Evolutionary conservation across 2,797 vertebrate species (phyloP).

Genomic region (Pseudopleuronectes americanus): DNA sequence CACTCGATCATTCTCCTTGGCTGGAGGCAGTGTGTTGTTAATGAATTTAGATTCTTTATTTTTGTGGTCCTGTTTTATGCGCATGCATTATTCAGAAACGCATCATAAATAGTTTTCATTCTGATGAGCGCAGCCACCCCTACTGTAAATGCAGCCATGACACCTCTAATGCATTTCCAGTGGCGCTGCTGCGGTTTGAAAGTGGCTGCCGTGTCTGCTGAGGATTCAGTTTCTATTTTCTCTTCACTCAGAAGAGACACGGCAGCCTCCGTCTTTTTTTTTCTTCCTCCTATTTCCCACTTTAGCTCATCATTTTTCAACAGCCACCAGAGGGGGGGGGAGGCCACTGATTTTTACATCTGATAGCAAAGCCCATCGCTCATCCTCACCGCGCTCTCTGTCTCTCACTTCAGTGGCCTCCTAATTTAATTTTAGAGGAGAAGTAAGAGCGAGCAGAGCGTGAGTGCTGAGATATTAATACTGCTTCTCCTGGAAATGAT

Average conservation of each 20-base stretch:
- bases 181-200: slow-evolving; percentile 49
- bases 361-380: slow-evolving; percentile 75
- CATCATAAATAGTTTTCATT: slow-evolving; percentile 49
- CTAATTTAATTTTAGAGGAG: slow-evolving; percentile 76
- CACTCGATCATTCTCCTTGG: slow-evolving; percentile 16
- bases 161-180: slow-evolving; percentile 63
- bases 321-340: slow-evolving; percentile 57
- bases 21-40: not conserved
- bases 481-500: slow-evolving; percentile 61
- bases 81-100: slow-evolving; percentile 56
- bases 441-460: slow-evolving; percentile 59
- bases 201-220: slow-evolving; percentile 55
- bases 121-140: slow-evolving; percentile 48
- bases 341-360: slow-evolving; percentile 72
- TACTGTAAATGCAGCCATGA: slow-evolving; percentile 56
- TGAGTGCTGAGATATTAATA: slow-evolving; percentile 74
- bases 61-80: slow-evolving; percentile 41
- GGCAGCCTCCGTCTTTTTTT: slow-evolving; percentile 39
- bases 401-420: slow-evolving; percentile 67
- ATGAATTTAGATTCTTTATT: slow-evolving; percentile 23
- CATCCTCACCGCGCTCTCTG: slow-evolving; percentile 57
- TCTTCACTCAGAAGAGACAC: slow-evolving; percentile 54
- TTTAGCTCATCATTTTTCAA: slow-evolving; percentile 77
- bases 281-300: slow-evolving; percentile 62
- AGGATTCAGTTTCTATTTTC: slow-evolving; percentile 62